Base-by-base conservation (phyloP, 2,113 vertebrate species). In the Motacilla alba region DNA sequence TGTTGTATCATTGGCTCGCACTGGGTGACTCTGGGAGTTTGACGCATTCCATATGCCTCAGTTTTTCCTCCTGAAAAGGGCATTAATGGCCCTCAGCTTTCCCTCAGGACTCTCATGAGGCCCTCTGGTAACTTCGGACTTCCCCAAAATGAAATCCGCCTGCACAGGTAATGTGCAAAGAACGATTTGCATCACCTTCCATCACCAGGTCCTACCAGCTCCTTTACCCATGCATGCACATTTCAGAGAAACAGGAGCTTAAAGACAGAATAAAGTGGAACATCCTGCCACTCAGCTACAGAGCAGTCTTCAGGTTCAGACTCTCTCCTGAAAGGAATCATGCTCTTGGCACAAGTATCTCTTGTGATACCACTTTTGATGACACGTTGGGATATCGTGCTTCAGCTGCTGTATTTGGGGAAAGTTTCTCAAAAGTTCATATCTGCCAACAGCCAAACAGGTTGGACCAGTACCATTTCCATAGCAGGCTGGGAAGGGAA, bases 21-120 rank as follows among this genome's bases (percentile, higher is more conserved):
- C 1, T 27, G 35, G 39, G 18, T 52, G 44, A 27, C 47, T 31
- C 33, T 30, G 22, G 59, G 49, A 28, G 31, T 41, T 18, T 44
- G 53, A 68, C 24, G 66, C 18, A 47, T 44, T 43, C n/a, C 46
- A 11, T 0, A 1, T 58, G 37, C 63, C 46, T 80, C 87, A 5
- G 28, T 43, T 91, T 91, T 76, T 39, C 35, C 26, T 69, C 50
- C 67, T 43, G 11, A 15, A 33, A 87, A 73, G 30, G 53, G 5
- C 37, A 11, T 18, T 69, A 33, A 14, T 19, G 28, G 14, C 62
- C 69, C 49, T 66, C 33, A 81, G 46, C 58, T 50, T 16, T 47
- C 53, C 43, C 37, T 58, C 49, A 27, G 39, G 47, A 43, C 19
- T 23, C 39, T n/a, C 31, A n/a, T 0, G 0, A 10, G 22, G 31